Conservation (phyloP, 2,888 invertebrate genomes). For the Torymus texanus region DNA sequence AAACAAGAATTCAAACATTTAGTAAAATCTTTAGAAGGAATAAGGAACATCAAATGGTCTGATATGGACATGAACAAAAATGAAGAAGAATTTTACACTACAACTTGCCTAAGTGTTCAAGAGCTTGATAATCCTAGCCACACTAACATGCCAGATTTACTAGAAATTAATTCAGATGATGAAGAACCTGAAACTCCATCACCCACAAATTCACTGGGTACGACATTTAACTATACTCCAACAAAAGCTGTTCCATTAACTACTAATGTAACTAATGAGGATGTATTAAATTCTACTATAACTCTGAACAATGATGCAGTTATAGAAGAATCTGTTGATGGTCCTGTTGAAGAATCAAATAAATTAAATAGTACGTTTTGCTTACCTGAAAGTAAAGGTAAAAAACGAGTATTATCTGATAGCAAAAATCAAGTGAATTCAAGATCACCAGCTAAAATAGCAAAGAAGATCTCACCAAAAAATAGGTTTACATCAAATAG, state of each 20-base stretch:
- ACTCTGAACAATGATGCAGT: constrained; percentile 38
- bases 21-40: constrained; percentile 79
- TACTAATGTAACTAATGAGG: constrained; percentile 31
- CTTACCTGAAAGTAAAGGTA: constrained; percentile 57
- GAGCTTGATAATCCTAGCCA: constrained; percentile 64
- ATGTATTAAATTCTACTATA: constrained; percentile 52
- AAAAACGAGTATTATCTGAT: constrained; percentile 68
- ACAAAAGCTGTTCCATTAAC: constrained; percentile 22
- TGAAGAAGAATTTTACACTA: constrained; percentile 67
- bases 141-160: constrained; percentile 61
- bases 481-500: constrained; percentile 35
- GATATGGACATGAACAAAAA: constrained; percentile 73
- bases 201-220: constrained; percentile 18
- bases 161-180: constrained; percentile 53
- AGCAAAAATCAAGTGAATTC: constrained; percentile 64
- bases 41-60: constrained; percentile 80
- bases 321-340: constrained; percentile 30
- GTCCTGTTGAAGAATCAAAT: constrained; percentile 40
- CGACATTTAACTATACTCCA: constrained; percentile 46
- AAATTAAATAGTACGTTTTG: constrained; percentile 64
- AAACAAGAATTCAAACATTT: constrained; percentile 79
- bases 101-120: constrained; percentile 66
- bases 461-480: constrained; percentile 63
- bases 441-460: constrained; percentile 64
- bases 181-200: constrained; percentile 45